A percentile compares a stretch with the other conserved stretches of the same genome.
Evolutionary conservation across 2,113 vertebrate genomes (phyloP).

Genomic region (Jaculus jaculus): DNA sequence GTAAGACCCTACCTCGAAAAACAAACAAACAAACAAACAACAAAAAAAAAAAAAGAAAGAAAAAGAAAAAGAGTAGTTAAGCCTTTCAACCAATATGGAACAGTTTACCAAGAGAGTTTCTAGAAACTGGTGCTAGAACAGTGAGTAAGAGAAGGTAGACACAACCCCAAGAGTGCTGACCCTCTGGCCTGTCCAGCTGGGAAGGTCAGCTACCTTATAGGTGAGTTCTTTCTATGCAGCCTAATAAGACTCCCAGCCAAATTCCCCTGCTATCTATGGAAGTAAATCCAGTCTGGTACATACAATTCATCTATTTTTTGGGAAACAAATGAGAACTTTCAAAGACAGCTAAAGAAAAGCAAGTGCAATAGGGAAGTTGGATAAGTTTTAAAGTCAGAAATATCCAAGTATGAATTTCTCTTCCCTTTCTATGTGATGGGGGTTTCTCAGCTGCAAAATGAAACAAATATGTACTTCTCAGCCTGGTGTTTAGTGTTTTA

Average conservation of each 20-base stretch:
- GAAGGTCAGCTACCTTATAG: background rate
- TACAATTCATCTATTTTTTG: background rate
- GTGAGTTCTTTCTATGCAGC: background rate
- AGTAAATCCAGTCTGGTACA: background rate
- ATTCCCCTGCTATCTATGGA: background rate
- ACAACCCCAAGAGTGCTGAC: background rate
- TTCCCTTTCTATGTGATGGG: background rate
- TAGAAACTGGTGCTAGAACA: background rate
- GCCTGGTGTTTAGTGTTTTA: background rate
- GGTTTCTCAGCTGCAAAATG: constrained; percentile 1
- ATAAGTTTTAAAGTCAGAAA: background rate
- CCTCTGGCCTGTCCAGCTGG: background rate
- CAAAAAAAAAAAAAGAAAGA: too few species aligned
- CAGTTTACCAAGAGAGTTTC: background rate
- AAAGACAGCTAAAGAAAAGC: background rate
- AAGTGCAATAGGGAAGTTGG: background rate
- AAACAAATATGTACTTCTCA: background rate
- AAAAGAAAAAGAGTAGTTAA: background rate
- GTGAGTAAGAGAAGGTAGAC: background rate
- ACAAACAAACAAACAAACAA: too few species aligned
- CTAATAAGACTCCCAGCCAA: background rate
- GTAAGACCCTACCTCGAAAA: too few species aligned
- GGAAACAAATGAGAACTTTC: background rate
- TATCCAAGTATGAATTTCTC: background rate
- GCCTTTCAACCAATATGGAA: background rate